Percentiles rank a stretch among this genome's conserved stretches.
Evolutionary conservation across 2,113 vertebrate genomes (phyloP).

Genomic region (Microcebus jonahi): DNA sequence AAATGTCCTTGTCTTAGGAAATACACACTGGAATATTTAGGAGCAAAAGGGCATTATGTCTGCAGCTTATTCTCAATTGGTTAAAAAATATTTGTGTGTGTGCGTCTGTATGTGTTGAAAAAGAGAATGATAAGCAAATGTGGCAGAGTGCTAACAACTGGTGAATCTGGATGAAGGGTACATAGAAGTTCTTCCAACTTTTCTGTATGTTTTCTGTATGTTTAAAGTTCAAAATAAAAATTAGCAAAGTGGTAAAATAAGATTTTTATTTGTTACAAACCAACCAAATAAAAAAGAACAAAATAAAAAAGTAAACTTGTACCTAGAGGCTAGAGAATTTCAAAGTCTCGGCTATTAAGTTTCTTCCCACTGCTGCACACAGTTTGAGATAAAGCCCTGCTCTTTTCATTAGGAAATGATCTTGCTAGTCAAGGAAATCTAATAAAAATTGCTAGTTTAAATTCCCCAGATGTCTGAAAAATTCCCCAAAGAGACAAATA

Average conservation of each 20-base stretch:
- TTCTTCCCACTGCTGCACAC: neutral
- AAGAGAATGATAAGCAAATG: neutral
- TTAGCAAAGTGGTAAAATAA: neutral
- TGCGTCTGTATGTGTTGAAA: neutral
- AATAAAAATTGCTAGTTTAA: conserved; percentile 53
- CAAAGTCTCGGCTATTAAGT: neutral
- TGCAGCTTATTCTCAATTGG: neutral
- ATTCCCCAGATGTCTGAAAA: conserved; percentile 50
- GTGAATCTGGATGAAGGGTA: neutral
- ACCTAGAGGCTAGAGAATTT: conserved; percentile 13
- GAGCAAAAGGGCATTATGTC: neutral
- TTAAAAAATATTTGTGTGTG: neutral
- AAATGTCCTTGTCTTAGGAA: neutral
- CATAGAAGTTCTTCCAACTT: neutral
- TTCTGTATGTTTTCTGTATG: conserved; percentile 4
- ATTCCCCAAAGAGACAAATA: conserved; percentile 48
- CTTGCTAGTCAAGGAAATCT: conserved; percentile 43
- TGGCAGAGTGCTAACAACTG: neutral
- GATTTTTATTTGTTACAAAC: neutral
- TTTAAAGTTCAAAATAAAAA: conserved; percentile 44
- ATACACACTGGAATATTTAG: neutral
- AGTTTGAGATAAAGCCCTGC: neutral
- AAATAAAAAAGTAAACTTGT: neutral
- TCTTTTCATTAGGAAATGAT: conserved; percentile 50
- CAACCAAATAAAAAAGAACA: neutral